A percentile compares a stretch with the other conserved stretches of the same genome.
phyloP scores from a whole-genome alignment of 2,113 vertebrate species.

The Clarias magur region DNA sequence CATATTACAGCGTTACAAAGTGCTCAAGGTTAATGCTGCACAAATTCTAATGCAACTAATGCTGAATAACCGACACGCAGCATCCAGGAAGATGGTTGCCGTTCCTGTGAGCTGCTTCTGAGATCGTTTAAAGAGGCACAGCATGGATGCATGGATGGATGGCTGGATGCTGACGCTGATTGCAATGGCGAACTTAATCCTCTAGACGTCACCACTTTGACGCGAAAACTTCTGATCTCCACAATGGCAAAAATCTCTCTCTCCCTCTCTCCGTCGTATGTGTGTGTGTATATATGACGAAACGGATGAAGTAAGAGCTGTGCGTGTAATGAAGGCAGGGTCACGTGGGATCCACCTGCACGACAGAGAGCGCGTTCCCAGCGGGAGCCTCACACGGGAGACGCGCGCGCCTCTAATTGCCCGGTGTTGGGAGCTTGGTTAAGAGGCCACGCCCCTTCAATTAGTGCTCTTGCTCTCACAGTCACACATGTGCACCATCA shows the following conservation, averaged over 20 bases:
- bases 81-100: not conserved
- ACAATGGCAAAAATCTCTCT: not conserved
- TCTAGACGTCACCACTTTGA: slow-evolving; percentile 47
- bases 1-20: not conserved
- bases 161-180: not conserved
- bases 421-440: slow-evolving; percentile 24
- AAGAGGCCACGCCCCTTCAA: slow-evolving; percentile 38
- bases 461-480: not conserved
- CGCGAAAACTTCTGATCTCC: slow-evolving; percentile 16
- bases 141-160: not conserved
- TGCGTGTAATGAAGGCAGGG: slow-evolving; percentile 7
- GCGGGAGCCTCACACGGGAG: slow-evolving; percentile 14
- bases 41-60: not conserved
- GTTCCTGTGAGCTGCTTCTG: not conserved
- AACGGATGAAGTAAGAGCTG: slow-evolving; percentile 19
- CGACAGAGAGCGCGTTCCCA: not conserved
- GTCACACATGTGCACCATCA: not conserved
- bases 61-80: not conserved
- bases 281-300: not conserved
- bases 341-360: slow-evolving; percentile 38
- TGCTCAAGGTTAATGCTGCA: slow-evolving; percentile 37
- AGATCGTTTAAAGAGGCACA: not conserved
- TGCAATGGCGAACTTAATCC: slow-evolving; percentile 24
- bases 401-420: slow-evolving; percentile 10
- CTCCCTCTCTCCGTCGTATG: not conserved